Evolutionary conservation across 2,797 vertebrate genomes (phyloP).

Genomic region (Enteromius viviparus): DNA sequence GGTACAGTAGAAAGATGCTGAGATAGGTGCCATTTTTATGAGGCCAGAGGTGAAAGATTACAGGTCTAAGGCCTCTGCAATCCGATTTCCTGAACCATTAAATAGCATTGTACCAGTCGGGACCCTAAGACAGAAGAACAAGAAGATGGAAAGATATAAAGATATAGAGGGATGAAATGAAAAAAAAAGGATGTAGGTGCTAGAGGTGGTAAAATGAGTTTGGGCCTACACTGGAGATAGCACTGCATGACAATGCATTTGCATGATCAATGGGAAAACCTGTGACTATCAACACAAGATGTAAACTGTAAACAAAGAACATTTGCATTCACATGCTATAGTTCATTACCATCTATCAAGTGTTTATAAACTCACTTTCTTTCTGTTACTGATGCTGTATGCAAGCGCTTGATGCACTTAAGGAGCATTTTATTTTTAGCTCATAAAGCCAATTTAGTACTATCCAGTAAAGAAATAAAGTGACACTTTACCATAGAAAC

Average conservation of each 20-base stretch:
- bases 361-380: slow-evolving; percentile 28
- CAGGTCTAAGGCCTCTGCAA: slow-evolving; percentile 25
- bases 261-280: background rate
- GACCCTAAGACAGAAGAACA: slow-evolving; percentile 8
- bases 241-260: slow-evolving; percentile 10
- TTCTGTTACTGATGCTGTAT: background rate
- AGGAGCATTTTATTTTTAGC: slow-evolving; percentile 36
- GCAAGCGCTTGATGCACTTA: slow-evolving; percentile 44
- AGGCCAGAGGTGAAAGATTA: slow-evolving; percentile 23
- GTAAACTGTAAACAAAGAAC: too few species aligned
- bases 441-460: slow-evolving; percentile 17
- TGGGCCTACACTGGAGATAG: background rate
- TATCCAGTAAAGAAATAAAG: slow-evolving; percentile 29
- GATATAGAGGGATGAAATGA: slow-evolving; percentile 52
- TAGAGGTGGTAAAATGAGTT: slow-evolving; percentile 25
- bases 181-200: background rate
- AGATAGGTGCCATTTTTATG: slow-evolving; percentile 32
- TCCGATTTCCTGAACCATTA: slow-evolving; percentile 54
- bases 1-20: slow-evolving; percentile 2
- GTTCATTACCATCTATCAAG: background rate
- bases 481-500: slow-evolving; percentile 20
- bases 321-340: too few species aligned
- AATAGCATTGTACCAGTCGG: slow-evolving; percentile 42
- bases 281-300: too few species aligned
- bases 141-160: slow-evolving; percentile 17